phyloP scores from a whole-genome alignment of 2,797 vertebrate genomes.

The Discoglossus pictus region DNA sequence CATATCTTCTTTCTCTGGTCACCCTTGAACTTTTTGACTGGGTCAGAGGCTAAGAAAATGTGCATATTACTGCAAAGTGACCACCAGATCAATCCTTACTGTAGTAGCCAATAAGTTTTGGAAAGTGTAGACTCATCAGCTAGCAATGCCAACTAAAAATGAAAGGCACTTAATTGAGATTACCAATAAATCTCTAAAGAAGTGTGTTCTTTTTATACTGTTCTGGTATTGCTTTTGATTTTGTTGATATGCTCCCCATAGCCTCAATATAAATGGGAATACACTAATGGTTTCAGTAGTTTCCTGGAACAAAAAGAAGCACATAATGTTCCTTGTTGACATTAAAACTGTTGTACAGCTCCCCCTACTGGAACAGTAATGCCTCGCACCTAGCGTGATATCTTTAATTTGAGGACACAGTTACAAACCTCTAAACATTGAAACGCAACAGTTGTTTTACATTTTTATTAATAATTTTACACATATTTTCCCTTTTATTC shows the following conservation, averaged over 20 bases:
- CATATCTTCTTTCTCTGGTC: constrained; percentile 28
- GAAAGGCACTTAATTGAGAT: constrained; percentile 34
- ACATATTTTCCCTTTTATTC: too few relatives aligned
- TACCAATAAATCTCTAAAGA: constrained; percentile 27
- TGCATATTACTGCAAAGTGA: constrained; percentile 43
- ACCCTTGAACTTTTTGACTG: constrained; percentile 42
- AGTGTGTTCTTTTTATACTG: constrained; percentile 15
- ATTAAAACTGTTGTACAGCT: constrained; percentile 1
- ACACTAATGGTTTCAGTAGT: too few relatives aligned
- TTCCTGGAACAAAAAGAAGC: too few relatives aligned
- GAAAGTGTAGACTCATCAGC: constrained; percentile 32
- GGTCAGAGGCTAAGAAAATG: constrained; percentile 43
- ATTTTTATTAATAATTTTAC: too few relatives aligned
- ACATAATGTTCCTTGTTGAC: background rate
- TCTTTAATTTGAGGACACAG: too few relatives aligned
- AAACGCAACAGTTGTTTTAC: too few relatives aligned
- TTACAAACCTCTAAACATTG: too few relatives aligned
- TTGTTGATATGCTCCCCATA: background rate
- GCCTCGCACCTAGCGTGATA: too few relatives aligned
- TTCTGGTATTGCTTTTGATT: background rate
- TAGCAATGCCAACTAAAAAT: constrained; percentile 18
- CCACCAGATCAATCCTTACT: constrained; percentile 44
- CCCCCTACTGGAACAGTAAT: constrained; percentile 1
- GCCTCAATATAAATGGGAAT: too few relatives aligned
- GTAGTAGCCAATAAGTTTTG: constrained; percentile 45